Evolutionary conservation across 2,797 vertebrate species (phyloP), one percentile per base, ranked within the genome.

Genomic region (Myotis pilosus): DNA sequence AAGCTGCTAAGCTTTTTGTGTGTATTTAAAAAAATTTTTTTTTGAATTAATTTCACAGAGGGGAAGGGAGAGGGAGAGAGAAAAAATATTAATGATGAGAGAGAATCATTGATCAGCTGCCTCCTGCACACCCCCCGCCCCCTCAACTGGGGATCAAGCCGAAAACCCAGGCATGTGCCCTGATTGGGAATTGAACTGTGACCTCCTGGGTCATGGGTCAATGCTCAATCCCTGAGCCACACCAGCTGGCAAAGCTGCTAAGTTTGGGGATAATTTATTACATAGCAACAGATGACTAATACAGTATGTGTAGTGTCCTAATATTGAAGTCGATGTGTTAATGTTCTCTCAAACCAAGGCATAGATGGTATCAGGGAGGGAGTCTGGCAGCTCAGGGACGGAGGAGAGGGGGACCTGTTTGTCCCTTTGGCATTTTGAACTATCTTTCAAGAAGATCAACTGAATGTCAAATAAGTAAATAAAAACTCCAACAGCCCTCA

Each of bases 241-340:
- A 62, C 60, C 12, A 62, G 60, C 60, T 6, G 13, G 28, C 12
- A 62, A 49, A 41, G 62, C 25, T 28, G 64, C 6, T 49, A 30
- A 16, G 2, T 36, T 57, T 36, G 0, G 36, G 62, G 30, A 17
- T 30, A 15, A 55, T 16, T 62, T 19, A 13, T 69, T 44, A 20
- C 8, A 23, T 36, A 44, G 66, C 30, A 4, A 1, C 0, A 44
- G 62, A 6, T 44, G 8, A 57, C 53, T 30, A 44, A 38, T 1
- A 16, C 11, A 16, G 23, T 1, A 1, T 22, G 36, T 3, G 20
- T 3, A 15, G 53, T 15, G 1, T 17, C 8, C 75, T 22, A 5
- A 16, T 10, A 23, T 25, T 30, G 28, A 38, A 20, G 28, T 47
- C 4, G 16, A n/a, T 0, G 1, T 2, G 0, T 8, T 25, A 64